Evolutionary conservation across 2,888 invertebrate genomes (phyloP).

Genomic region (Pimpla rufipes): DNA sequence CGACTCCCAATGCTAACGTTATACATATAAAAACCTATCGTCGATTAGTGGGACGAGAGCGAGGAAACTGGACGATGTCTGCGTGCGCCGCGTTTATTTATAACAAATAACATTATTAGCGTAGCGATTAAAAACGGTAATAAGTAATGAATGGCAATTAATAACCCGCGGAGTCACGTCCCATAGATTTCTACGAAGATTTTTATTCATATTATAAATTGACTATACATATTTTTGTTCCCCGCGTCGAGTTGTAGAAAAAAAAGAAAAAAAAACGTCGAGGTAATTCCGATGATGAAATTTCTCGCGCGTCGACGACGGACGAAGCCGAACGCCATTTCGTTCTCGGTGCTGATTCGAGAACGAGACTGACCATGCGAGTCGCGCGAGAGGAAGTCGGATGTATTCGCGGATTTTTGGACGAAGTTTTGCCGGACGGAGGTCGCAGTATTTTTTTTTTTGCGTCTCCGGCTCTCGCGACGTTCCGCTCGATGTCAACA

Average conservation of each 20-base stretch:
- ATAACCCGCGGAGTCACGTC: constrained; percentile 23
- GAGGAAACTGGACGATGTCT: constrained; percentile 24
- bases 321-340: background rate
- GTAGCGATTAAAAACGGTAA: constrained; percentile 33
- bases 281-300: constrained; percentile 15
- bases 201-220: constrained; percentile 47
- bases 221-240: constrained; percentile 35
- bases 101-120: constrained; percentile 28
- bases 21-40: background rate
- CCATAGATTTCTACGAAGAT: constrained; percentile 66
- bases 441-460: background rate
- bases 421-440: background rate
- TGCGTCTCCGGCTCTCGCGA: constrained; percentile 6
- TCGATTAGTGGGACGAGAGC: background rate
- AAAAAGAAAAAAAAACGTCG: no score
- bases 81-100: constrained; percentile 43
- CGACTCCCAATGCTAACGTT: background rate
- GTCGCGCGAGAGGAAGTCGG: background rate
- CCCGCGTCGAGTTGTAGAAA: constrained; percentile 31
- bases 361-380: background rate
- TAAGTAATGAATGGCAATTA: constrained; percentile 41
- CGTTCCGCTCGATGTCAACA: constrained; percentile 2
- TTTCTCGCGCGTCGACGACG: background rate
- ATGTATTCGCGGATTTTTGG: constrained; percentile 5
- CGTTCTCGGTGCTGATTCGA: constrained; percentile 1